Percentiles rank a stretch among this genome's conserved stretches.
Evolutionary conservation across 2,113 vertebrate species (phyloP).

Genomic region (Rutilus rutilus): DNA sequence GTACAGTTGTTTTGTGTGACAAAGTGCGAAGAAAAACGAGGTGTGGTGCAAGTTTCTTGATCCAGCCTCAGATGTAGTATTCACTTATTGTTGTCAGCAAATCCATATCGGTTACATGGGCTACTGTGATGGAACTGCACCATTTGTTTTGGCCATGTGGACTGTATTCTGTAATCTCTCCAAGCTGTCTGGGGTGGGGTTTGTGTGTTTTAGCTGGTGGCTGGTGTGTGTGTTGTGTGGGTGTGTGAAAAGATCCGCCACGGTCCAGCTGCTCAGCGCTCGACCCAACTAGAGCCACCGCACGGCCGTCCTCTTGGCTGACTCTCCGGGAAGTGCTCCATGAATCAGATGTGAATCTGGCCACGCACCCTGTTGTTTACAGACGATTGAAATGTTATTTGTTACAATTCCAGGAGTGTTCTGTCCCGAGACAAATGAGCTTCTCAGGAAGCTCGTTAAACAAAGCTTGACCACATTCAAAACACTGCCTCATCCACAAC

Average conservation of each 20-base stretch:
- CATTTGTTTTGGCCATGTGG: conserved; percentile 34
- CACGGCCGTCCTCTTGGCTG: conserved; percentile 64
- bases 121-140: conserved; percentile 14
- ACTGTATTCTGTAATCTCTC: conserved; percentile 34
- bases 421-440: conserved; percentile 55
- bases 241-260: conserved; percentile 56
- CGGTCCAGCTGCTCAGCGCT: conserved; percentile 68
- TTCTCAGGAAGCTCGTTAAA: conserved; percentile 73
- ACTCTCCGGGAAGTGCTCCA: conserved; percentile 68
- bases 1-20: too few species aligned
- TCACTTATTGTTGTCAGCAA: conserved; percentile 15
- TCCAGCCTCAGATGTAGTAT: background rate
- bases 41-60: background rate
- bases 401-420: conserved; percentile 35
- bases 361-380: conserved; percentile 73
- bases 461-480: conserved; percentile 72
- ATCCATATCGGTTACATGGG: conserved; percentile 21
- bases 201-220: conserved; percentile 53
- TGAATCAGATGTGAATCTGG: conserved; percentile 73
- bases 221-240: conserved; percentile 32
- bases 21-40: background rate
- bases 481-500: conserved; percentile 74
- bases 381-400: conserved; percentile 51
- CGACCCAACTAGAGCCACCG: conserved; percentile 52
- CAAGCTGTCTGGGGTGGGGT: conserved; percentile 39